phyloP scores from a whole-genome alignment of 2,797 vertebrate species.

The Dryobates pubescens region DNA sequence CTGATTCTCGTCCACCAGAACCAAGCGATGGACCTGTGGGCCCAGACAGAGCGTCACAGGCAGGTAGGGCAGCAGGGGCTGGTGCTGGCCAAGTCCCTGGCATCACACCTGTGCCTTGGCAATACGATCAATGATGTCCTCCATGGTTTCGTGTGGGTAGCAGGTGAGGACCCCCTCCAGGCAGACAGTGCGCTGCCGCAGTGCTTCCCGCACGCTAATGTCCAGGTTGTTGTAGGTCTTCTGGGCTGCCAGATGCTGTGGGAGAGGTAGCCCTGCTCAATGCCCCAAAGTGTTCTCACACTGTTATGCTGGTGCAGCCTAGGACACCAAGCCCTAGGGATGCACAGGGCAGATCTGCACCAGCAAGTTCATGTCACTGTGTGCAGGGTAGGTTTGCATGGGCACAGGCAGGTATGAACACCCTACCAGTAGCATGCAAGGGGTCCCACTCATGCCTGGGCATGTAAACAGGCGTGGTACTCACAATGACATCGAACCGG shows the following conservation, averaged over 20 bases:
- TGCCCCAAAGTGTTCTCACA: fast-evolving
- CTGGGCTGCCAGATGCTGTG: conserved; percentile 91
- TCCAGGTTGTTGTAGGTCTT: conserved; percentile 92
- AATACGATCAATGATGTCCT: conserved; percentile 86
- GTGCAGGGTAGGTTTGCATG: fast-evolving
- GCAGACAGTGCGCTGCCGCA: conserved; percentile 78
- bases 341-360: background rate
- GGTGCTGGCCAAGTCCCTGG: fast-evolving
- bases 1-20: conserved; percentile 88
- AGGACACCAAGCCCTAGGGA: background rate
- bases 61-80: background rate
- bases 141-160: conserved; percentile 86
- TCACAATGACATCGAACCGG: conserved; percentile 95
- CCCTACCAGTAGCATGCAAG: background rate
- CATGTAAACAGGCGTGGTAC: conserved; percentile 49
- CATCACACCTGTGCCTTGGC: conserved; percentile 83
- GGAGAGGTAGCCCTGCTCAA: background rate
- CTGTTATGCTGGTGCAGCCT: no score
- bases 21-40: conserved; percentile 93
- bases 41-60: background rate
- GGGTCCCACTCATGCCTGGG: background rate
- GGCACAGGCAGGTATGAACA: background rate
- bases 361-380: background rate
- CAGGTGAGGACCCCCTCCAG: conserved; percentile 91
- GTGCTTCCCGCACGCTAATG: conserved; percentile 86